Evolutionary conservation across 2,797 vertebrate genomes (phyloP), one percentile per base, ranked within the genome.

Genomic region (Pantherophis vulpinus): DNA sequence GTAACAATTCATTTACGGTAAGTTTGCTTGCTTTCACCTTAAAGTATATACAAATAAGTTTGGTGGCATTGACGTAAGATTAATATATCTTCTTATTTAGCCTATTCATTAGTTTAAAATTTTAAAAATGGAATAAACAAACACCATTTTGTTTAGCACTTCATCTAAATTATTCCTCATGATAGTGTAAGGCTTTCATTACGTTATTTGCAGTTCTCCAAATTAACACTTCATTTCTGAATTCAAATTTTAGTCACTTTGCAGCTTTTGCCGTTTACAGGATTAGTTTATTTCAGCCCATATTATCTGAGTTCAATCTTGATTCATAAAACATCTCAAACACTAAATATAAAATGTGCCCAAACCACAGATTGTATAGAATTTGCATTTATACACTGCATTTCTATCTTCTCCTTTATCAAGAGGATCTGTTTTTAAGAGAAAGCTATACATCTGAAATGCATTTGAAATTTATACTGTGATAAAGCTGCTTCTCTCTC

Each of bases 91-190:
- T 25, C 9, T 58, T 70, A 32, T 97, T 96, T 95, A 95, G 91
- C 95, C 94, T 95, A 96, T 94, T 96, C 96, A 96, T 96, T 97
- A 96, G 94, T 97, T 90, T 97, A 94, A 94, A 92, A 95, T 95
- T 13, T 6, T 9, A 93, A 95, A 96, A 95, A 96, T 96, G 95
- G 95, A 97, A 95, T 95, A 96, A 94, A 95, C 95, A 96, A 95
- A 94, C 94, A 95, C 91, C 94, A 95, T 97, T 98, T 96, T 97
- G 97, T 97, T 98, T 98, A 97, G 97, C 97, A 95, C 97, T 97
- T 97, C 97, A 98, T 98, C 97, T 97, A 97, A 97, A 97, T 96
- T 96, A 97, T 97, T 98, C 97, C 96, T 98, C 97, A 97, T 97
- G 96, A 95, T 98, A 97, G 96, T 95, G 91, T 96, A 94, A 93